A percentile compares a stretch with the other conserved stretches of the same genome.
Evolutionary conservation across 2,888 invertebrate species (phyloP).

Genomic region (Metalampra italica): DNA sequence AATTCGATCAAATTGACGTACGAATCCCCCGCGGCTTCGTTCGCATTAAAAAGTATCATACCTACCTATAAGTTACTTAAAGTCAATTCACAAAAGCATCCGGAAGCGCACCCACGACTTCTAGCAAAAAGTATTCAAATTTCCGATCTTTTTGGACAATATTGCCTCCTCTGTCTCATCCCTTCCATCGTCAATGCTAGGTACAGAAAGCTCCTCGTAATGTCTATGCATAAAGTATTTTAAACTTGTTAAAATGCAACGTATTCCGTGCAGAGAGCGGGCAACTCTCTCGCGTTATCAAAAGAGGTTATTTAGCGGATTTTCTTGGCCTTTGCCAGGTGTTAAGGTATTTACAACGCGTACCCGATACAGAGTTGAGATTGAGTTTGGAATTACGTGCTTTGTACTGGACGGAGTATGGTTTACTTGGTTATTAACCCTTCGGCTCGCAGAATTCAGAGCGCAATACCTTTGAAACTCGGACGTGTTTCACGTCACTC

Average conservation of each 20-base stretch:
- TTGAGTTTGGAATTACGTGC: conserved; percentile 8
- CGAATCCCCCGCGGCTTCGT: too few species aligned
- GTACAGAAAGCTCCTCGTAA: conserved; percentile 50
- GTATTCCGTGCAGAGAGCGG: conserved; percentile 41
- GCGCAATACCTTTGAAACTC: too few species aligned
- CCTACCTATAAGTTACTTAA: too few species aligned
- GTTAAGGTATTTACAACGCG: conserved; percentile 30
- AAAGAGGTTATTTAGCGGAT: conserved; percentile 52
- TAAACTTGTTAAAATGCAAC: conserved; percentile 76
- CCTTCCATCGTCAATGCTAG: neutral
- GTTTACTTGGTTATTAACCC: neutral
- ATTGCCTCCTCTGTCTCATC: neutral
- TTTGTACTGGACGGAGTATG: neutral
- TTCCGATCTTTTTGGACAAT: too few species aligned
- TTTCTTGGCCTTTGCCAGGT: conserved; percentile 45
- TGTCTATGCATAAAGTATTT: conserved; percentile 77
- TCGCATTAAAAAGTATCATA: too few species aligned
- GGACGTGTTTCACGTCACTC: too few species aligned
- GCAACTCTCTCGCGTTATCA: conserved; percentile 38
- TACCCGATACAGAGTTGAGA: conserved; percentile 6
- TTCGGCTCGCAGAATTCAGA: too few species aligned
- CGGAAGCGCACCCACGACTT: too few species aligned
- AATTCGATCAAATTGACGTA: too few species aligned
- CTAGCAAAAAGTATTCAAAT: too few species aligned
- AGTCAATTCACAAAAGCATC: too few species aligned